Conservation (phyloP, 2,888 invertebrate genomes). For the Drosophila kanekoi region DNA sequence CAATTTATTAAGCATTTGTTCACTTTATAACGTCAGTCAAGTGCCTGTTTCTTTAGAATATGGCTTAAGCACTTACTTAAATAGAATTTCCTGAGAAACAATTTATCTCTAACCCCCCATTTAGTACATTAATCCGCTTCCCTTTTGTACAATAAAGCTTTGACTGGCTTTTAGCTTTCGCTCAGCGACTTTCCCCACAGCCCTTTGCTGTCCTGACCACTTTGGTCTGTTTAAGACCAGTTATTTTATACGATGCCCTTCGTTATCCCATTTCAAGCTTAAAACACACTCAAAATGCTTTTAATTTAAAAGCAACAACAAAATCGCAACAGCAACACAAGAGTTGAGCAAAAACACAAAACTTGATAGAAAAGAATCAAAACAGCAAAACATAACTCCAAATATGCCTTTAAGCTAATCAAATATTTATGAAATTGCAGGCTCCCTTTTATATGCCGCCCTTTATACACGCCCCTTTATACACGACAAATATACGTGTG, state of each 20-base stretch:
- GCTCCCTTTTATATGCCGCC: conserved; percentile 19
- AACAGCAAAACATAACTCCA: conserved; percentile 6
- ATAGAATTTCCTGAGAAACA: neutral
- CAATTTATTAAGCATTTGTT: conserved; percentile 5
- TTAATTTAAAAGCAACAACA: conserved; percentile 38
- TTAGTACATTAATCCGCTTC: neutral
- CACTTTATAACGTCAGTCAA: neutral
- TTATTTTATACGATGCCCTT: conserved; percentile 34
- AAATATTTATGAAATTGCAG: conserved; percentile 70
- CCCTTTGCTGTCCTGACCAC: conserved; percentile 18
- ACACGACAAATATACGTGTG: neutral
- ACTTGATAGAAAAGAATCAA: conserved; percentile 26
- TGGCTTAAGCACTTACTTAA: neutral
- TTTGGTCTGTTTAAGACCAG: conserved; percentile 16
- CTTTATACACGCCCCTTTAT: conserved; percentile 2
- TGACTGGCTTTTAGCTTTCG: neutral
- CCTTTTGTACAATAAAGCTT: neutral
- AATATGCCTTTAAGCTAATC: conserved; percentile 61
- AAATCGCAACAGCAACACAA: conserved; percentile 9
- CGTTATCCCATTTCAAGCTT: conserved; percentile 21
- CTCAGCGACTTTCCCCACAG: neutral
- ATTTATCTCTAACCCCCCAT: neutral
- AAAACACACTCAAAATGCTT: conserved; percentile 38
- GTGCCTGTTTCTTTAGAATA: neutral
- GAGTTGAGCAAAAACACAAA: conserved; percentile 1